Evolutionary conservation across 2,888 invertebrate genomes (phyloP).

Genomic region (Drosophila hamatofila): DNA sequence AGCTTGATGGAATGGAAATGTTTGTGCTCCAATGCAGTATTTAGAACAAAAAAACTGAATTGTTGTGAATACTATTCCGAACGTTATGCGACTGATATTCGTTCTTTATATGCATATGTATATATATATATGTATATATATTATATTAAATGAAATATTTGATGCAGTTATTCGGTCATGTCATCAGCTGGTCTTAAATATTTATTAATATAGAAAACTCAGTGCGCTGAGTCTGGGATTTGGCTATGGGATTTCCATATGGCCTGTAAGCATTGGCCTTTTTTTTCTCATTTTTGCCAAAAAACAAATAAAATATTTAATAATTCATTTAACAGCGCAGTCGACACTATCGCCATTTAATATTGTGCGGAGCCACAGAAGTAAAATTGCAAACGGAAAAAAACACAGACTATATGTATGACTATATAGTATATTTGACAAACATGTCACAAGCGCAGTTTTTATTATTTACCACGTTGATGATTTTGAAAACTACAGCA

Average conservation of each 20-base stretch:
- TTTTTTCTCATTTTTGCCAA: neutral
- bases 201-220: slow-evolving; percentile 36
- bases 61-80: slow-evolving; percentile 13
- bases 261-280: neutral
- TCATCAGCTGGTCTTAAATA: slow-evolving; percentile 22
- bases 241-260: slow-evolving; percentile 31
- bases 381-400: slow-evolving; percentile 3
- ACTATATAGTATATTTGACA: slow-evolving; percentile 29
- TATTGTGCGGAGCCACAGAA: neutral
- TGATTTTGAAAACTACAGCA: slow-evolving; percentile 24
- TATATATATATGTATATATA: too few species aligned
- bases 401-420: neutral
- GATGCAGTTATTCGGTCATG: slow-evolving; percentile 1
- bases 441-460: slow-evolving; percentile 25
- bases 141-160: slow-evolving; percentile 8
- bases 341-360: slow-evolving; percentile 31
- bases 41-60: slow-evolving; percentile 25
- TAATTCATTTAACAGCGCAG: slow-evolving; percentile 27
- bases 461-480: slow-evolving; percentile 44
- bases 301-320: slow-evolving; percentile 25
- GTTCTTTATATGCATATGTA: too few species aligned
- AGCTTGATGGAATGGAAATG: slow-evolving; percentile 34
- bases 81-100: too few species aligned
- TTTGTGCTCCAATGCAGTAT: slow-evolving; percentile 45
- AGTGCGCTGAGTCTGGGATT: neutral